Evolutionary conservation across 2,113 vertebrate species (phyloP).

Genomic region (Montifringilla adamsi): DNA sequence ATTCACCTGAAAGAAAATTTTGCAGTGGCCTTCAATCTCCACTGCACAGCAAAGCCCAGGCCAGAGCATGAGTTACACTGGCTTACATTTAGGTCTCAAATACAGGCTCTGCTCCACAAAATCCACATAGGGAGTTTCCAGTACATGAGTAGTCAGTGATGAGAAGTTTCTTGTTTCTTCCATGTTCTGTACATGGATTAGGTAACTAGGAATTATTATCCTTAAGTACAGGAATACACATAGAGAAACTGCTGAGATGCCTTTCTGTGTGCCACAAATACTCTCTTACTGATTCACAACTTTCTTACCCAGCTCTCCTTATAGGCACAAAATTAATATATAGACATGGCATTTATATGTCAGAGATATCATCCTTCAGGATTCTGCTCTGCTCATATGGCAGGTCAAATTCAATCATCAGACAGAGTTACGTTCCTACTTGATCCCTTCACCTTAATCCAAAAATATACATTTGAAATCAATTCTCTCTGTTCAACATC

Average conservation of each 20-base stretch:
- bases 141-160: accelerated
- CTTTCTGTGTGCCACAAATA: background rate
- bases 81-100: background rate
- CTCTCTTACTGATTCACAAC: background rate
- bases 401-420: slow-evolving; percentile 28
- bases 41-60: background rate
- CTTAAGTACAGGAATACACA: background rate
- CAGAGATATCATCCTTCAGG: background rate
- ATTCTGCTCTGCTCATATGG: background rate
- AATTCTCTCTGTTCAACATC: slow-evolving; percentile 24
- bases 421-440: background rate
- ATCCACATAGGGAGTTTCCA: background rate
- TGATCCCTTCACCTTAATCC: slow-evolving; percentile 25
- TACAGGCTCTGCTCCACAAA: background rate
- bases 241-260: background rate
- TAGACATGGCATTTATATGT: background rate
- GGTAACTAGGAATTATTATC: background rate
- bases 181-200: background rate
- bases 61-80: background rate
- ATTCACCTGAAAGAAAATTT: background rate
- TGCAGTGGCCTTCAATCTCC: background rate
- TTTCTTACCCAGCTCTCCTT: background rate
- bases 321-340: background rate
- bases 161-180: background rate
- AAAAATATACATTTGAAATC: slow-evolving; percentile 45